Evolutionary conservation across 2,113 vertebrate genomes (phyloP).

Genomic region (Mobula hypostoma): DNA sequence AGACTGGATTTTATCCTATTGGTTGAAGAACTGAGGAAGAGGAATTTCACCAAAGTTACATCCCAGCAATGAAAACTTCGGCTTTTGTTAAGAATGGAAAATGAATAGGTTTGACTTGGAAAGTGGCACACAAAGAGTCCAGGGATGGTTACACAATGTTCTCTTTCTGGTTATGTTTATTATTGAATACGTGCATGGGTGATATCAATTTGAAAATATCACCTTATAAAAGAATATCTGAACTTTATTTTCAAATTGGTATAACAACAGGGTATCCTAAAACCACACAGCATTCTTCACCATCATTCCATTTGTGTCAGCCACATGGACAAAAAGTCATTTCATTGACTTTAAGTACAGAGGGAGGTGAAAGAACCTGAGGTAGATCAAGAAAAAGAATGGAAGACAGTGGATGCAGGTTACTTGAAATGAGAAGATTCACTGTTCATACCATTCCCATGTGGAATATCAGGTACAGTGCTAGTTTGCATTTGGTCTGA

Average conservation of each 20-base stretch:
- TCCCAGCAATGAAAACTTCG: neutral
- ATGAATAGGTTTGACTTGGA: neutral
- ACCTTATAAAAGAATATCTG: no score
- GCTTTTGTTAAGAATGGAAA: neutral
- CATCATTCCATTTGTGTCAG: neutral
- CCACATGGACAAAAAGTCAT: neutral
- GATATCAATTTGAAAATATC: neutral
- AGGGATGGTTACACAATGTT: neutral
- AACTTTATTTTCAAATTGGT: slow-evolving; percentile 16
- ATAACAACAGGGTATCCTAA: neutral
- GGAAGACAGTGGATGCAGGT: no score
- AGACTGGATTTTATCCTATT: neutral
- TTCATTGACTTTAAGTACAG: no score
- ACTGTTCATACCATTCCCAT: no score
- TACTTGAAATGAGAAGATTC: no score
- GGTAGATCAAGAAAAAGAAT: no score
- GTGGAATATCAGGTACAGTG: no score
- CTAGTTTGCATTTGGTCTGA: no score
- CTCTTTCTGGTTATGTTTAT: neutral
- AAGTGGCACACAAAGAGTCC: neutral
- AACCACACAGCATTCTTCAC: neutral
- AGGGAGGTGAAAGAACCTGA: no score
- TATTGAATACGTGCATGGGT: neutral
- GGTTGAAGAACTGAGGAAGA: neutral
- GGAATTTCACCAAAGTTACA: neutral